A percentile compares a stretch with the other conserved stretches of the same genome.
These are phyloP conservation scores for Cariama cristata DNA, from an alignment of 2,113 vertebrate genomes.

Conservation along the genomic window DNA sequence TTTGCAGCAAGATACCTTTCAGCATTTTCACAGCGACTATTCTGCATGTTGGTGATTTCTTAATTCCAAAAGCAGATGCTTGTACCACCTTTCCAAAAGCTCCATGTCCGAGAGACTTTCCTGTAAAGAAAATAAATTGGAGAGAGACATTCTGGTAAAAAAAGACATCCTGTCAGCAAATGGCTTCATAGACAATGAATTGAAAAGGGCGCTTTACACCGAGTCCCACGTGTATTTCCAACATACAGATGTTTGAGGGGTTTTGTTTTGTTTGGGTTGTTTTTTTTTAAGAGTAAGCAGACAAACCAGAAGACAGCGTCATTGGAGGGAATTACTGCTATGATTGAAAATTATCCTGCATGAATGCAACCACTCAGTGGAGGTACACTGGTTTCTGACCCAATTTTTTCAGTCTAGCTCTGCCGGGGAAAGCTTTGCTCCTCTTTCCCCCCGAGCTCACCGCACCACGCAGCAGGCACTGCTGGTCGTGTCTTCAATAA, in stretches of 20 bases:
- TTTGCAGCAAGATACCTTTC: slow-evolving; percentile 83
- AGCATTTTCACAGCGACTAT: slow-evolving; percentile 97
- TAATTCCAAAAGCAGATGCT: slow-evolving; percentile 91
- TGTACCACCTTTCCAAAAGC: slow-evolving; percentile 95
- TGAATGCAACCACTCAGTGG: neutral
- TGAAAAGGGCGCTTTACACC: neutral
- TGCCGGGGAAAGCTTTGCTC: neutral
- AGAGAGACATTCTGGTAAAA: neutral
- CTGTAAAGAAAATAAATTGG: slow-evolving; percentile 73
- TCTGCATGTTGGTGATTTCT: slow-evolving; percentile 82
- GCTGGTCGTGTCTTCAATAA: neutral
- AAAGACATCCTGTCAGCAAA: neutral
- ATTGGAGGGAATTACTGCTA: neutral
- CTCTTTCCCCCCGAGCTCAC: neutral
- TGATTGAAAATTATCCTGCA: neutral
- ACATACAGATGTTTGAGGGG: neutral
- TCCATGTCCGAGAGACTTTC: slow-evolving; percentile 90
- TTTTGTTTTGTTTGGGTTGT: neutral
- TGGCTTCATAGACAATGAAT: neutral
- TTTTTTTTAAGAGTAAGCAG: neutral
- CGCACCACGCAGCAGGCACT: neutral
- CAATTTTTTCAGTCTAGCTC: neutral
- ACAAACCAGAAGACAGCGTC: neutral
- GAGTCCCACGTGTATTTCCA: neutral
- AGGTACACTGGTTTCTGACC: neutral